Evolutionary conservation across 2,113 vertebrate species (phyloP).

Genomic region (Beaufortia kweichowensis): DNA sequence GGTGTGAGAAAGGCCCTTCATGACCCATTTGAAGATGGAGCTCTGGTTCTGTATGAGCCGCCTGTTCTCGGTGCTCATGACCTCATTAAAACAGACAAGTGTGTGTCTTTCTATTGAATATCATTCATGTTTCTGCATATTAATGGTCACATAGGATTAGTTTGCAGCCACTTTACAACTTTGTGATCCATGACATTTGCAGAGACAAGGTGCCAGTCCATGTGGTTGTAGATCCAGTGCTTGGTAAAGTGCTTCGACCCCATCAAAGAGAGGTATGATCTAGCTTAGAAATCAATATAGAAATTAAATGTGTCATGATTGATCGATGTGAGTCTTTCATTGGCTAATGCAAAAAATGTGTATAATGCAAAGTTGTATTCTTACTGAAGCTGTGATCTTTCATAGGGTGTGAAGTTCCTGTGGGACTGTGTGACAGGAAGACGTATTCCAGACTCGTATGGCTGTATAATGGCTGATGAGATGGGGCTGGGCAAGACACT

Average conservation of each 20-base stretch:
- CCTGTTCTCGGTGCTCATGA: slow-evolving; percentile 83
- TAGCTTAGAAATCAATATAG: not conserved
- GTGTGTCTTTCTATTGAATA: slow-evolving; percentile 58
- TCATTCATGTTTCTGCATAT: not conserved
- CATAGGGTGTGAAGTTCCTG: slow-evolving; percentile 93
- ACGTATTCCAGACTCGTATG: slow-evolving; percentile 82
- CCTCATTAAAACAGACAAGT: slow-evolving; percentile 94
- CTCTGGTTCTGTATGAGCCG: slow-evolving; percentile 90
- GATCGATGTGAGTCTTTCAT: too few relatives aligned
- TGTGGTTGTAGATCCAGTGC: slow-evolving; percentile 94
- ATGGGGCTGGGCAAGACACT: slow-evolving; percentile 98
- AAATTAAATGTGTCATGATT: not conserved
- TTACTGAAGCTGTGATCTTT: slow-evolving; percentile 1
- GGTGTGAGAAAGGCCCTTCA: slow-evolving; percentile 87
- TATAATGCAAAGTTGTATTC: too few relatives aligned
- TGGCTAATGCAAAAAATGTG: too few relatives aligned
- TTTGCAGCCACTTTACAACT: not conserved
- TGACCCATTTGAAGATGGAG: slow-evolving; percentile 90
- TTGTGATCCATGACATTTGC: slow-evolving; percentile 34
- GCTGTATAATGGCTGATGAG: slow-evolving; percentile 98
- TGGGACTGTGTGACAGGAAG: slow-evolving; percentile 95
- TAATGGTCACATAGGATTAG: not conserved
- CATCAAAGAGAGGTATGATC: slow-evolving; percentile 94
- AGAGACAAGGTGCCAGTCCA: slow-evolving; percentile 91
- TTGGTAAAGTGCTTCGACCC: slow-evolving; percentile 88